A percentile compares a stretch with the other conserved stretches of the same genome.
Conservation (phyloP, 2,888 invertebrate genomes). For the Operophtera brumata region DNA sequence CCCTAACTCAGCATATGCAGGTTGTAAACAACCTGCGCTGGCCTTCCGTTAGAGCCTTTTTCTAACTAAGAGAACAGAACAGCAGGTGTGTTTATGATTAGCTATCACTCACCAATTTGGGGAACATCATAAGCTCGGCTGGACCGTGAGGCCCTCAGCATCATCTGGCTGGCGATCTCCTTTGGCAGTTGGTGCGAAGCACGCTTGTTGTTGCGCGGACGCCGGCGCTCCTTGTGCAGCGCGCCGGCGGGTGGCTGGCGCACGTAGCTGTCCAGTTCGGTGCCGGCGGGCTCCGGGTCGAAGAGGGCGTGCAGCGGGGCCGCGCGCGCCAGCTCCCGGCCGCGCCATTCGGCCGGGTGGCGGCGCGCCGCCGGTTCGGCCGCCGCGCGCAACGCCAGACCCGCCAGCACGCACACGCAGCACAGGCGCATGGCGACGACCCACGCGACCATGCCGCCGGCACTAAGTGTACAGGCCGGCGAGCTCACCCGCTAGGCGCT, state of each 20-base stretch:
- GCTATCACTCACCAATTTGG: conserved; percentile 86
- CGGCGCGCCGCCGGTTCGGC: conserved; percentile 67
- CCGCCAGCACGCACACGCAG: conserved; percentile 68
- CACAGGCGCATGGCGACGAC: conserved; percentile 70
- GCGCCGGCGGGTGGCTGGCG: conserved; percentile 52
- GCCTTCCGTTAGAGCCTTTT: too few relatives aligned
- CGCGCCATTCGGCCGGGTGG: conserved; percentile 62
- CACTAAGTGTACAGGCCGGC: conserved; percentile 69
- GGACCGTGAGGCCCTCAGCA: conserved; percentile 88
- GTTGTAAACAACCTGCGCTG: too few relatives aligned
- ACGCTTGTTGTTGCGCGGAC: conserved; percentile 62
- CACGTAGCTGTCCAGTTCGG: conserved; percentile 41
- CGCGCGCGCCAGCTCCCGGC: conserved; percentile 56
- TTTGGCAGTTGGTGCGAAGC: conserved; percentile 68
- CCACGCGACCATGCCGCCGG: conserved; percentile 62
- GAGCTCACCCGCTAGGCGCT: conserved; percentile 61
- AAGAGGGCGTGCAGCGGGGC: conserved; percentile 68
- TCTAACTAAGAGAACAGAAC: too few relatives aligned
- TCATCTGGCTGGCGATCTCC: conserved; percentile 86
- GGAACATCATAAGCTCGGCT: conserved; percentile 91
- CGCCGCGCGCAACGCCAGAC: conserved; percentile 67
- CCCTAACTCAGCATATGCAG: too few relatives aligned
- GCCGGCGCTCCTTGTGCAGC: conserved; percentile 62
- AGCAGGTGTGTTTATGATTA: too few relatives aligned
- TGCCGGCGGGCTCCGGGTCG: conserved; percentile 58